These are phyloP conservation scores for Phoeniculus purpureus DNA, from an alignment of 2,797 vertebrate genomes.

Conservation along the genomic window DNA sequence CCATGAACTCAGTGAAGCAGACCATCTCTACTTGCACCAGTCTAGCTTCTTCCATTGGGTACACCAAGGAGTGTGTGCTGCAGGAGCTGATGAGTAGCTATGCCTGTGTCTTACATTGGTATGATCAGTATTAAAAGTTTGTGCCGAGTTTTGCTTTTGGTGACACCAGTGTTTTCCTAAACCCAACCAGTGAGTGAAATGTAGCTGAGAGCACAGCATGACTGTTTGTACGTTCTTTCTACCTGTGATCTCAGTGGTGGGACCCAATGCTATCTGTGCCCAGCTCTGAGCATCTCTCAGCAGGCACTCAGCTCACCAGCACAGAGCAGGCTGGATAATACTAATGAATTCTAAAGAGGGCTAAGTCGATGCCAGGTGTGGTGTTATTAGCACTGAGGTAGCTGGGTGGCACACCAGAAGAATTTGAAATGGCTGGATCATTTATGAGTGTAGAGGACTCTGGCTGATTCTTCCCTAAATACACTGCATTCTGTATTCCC, in stretches of 20 bases:
- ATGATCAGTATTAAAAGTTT: neutral
- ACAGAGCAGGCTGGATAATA: fast-evolving
- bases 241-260: neutral
- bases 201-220: neutral
- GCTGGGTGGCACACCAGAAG: neutral
- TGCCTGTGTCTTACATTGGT: neutral
- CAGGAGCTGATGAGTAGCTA: neutral
- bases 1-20: neutral
- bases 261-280: neutral
- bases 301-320: neutral
- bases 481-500: conserved; percentile 2
- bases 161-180: neutral
- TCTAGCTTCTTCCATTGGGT: neutral
- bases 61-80: fast-evolving
- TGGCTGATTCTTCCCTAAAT: conserved; percentile 35
- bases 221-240: neutral
- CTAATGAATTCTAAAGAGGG: neutral
- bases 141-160: neutral
- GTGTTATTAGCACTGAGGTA: neutral
- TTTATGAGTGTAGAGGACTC: neutral
- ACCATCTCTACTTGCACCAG: neutral
- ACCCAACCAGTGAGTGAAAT: neutral
- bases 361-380: neutral
- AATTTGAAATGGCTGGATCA: neutral
- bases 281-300: neutral